Base-by-base conservation (phyloP, 2,797 vertebrate species). In the Luscinia luscinia region DNA sequence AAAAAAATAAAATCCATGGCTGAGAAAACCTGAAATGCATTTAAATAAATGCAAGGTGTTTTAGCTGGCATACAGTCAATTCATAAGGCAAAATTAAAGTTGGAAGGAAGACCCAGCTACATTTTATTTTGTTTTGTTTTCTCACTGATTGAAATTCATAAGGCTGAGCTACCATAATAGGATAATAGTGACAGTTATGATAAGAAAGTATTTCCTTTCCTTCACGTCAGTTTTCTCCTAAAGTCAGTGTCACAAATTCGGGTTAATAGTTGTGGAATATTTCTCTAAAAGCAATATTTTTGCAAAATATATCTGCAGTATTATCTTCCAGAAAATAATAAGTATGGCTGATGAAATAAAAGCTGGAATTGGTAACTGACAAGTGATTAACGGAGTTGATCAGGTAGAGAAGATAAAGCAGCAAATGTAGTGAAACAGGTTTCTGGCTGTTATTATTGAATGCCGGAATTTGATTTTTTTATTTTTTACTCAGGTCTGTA, bases 271-370 rank as follows among this genome's bases (percentile, higher is more conserved):
- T 49, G 84, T 7, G 73, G 5, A 70, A 26, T 11, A 34, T 70
- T 86, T 89, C 54, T 83, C 90, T 69, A 88, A 59, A 61, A 94
- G 34, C 49, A 84, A 80, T 79, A 91, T 49, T 94, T 96, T 58
- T 69, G 73, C 36, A 68, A 96, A 96, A 89, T 41, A 27, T 49
- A 74, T 95, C 73, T 92, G 89, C 58, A 93, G 40, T 69, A 87
- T 9, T 86, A 81, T 89, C 75, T 87, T 92, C 93, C 69, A 82
- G 87, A 92, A 96, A 96, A 85, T 75, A 95, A 66, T 10, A 87
- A 94, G 84, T 57, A 92, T 85, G 91, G 57, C 40, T 90, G 87
- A 79, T 76, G 69, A 93, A 95, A 87, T 82, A 93, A 89, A 93
- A 67, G 52, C 62, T 75, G 59, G n/a, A 97, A 94, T 61, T 94